A percentile compares a stretch with the other conserved stretches of the same genome.
These are phyloP conservation scores for Melanargia galathea DNA, from an alignment of 2,888 invertebrate species.

Conservation along the genomic window DNA sequence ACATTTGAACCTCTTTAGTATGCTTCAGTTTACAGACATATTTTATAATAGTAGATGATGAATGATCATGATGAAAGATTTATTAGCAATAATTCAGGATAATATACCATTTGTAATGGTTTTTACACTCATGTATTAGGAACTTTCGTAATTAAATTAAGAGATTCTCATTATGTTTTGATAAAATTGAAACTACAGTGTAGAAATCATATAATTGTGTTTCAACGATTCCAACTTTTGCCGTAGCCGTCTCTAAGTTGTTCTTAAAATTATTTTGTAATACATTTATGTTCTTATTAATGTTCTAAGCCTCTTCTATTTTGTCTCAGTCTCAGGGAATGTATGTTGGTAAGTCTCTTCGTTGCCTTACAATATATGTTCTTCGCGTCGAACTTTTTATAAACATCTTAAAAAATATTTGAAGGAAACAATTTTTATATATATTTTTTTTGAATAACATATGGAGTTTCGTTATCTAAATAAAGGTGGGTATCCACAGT, in stretches of 20 bases:
- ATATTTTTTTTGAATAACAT: slow-evolving; percentile 50
- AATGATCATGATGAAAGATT: too few species aligned
- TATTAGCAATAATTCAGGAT: too few species aligned
- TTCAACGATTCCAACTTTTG: slow-evolving; percentile 17
- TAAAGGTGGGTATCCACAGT: slow-evolving; percentile 18
- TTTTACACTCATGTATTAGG: slow-evolving; percentile 1
- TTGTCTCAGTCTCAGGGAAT: slow-evolving; percentile 79
- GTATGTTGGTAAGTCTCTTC: slow-evolving; percentile 80
- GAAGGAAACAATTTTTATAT: slow-evolving; percentile 63
- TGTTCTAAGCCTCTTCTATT: slow-evolving; percentile 74
- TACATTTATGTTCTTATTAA: slow-evolving; percentile 51
- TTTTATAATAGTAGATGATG: too few species aligned
- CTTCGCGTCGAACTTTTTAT: slow-evolving; percentile 60
- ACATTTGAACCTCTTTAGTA: not conserved
- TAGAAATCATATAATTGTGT: not conserved
- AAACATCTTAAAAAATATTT: slow-evolving; percentile 76
- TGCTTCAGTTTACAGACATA: not conserved
- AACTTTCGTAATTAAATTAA: not conserved
- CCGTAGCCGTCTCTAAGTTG: slow-evolving; percentile 41
- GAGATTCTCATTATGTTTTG: not conserved
- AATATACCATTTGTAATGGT: not conserved
- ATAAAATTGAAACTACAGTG: not conserved
- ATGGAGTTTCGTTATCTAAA: slow-evolving; percentile 50
- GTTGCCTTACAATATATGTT: slow-evolving; percentile 77
- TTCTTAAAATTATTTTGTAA: slow-evolving; percentile 61